Base-by-base conservation (phyloP, 1,140 invertebrate genomes). In the Luehdorfia chinensis region DNA sequence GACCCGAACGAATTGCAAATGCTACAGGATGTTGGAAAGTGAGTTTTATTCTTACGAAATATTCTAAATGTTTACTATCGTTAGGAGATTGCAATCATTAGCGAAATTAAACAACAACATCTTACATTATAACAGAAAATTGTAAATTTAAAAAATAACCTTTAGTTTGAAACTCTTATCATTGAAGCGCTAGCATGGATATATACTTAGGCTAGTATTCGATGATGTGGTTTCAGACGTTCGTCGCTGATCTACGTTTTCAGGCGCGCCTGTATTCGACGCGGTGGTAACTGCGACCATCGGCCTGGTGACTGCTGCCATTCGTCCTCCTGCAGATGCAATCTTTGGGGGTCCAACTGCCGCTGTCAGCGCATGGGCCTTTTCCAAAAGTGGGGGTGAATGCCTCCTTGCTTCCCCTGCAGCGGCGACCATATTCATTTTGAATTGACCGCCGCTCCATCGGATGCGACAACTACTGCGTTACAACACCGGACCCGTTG, bases 341-440 rank as follows among this genome's bases (percentile, higher is more conserved):
- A 96, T 83, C 89, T 96, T 2, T 97, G 95, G 95, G 95, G 95
- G 13, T 92, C 93, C 61, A 97, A 96, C 87, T 97, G 95, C 81
- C 90, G 93, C 59, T 97, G 95, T 83, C 94, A 96, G 80, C 91
- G 95, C 54, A 92, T 94, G 90, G 95, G 95, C 27, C 90, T 97
- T 59, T 96, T 97, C 89, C 95, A 96, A 76, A 94, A 95, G 84
- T 95, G 94, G 94, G 94, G 94, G 61, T 92, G 91, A 89, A 66
- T 33, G 9, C 34, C 14, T 16, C 32, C 14, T 12, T 19, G 48
- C 59, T 55, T 52, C 65, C 57, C 34, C 36, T 63, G 68, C 66
- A 66, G 66, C 71, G 62, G 59, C 67, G 71, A 62, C 50, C 77
- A 71, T 19, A 63, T 64, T 59, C 55, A 62, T 65, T 48, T 18